phyloP scores from a whole-genome alignment of 2,113 vertebrate genomes.

The Rhombomys opimus region DNA sequence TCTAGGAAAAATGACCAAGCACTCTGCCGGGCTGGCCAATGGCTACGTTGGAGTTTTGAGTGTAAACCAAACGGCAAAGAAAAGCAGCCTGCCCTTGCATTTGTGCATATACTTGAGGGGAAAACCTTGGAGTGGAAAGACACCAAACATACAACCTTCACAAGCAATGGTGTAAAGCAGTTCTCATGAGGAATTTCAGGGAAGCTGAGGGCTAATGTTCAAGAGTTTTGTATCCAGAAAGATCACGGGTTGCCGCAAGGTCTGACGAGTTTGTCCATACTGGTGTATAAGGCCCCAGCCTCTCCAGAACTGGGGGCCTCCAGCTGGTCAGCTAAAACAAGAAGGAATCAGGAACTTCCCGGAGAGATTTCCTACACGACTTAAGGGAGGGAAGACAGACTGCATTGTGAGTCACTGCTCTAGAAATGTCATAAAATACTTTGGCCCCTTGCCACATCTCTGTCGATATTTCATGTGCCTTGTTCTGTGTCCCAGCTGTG shows the following conservation, averaged over 20 bases:
- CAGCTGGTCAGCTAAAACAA: background rate
- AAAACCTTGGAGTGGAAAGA: accelerated
- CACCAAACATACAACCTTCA: background rate
- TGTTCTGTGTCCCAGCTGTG: background rate
- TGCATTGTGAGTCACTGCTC: accelerated
- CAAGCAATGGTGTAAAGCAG: background rate
- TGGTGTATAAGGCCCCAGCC: background rate
- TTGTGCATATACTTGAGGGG: too few species aligned
- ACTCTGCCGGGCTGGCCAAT: background rate
- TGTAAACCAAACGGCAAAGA: background rate
- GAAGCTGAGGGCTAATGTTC: background rate
- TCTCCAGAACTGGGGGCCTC: background rate
- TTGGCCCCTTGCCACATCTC: background rate
- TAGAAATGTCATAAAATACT: background rate
- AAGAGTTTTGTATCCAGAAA: background rate
- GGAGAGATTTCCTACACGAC: background rate
- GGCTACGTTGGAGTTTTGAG: background rate
- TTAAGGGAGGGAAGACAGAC: background rate
- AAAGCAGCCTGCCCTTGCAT: background rate
- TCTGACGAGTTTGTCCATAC: background rate
- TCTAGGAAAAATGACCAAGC: background rate
- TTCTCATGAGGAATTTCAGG: background rate
- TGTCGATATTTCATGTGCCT: background rate
- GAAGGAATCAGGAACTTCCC: background rate
- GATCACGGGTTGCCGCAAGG: background rate